A percentile compares a stretch with the other conserved stretches of the same genome.
Conservation (phyloP, 2,113 vertebrate genomes). For the Emberiza fucata region DNA sequence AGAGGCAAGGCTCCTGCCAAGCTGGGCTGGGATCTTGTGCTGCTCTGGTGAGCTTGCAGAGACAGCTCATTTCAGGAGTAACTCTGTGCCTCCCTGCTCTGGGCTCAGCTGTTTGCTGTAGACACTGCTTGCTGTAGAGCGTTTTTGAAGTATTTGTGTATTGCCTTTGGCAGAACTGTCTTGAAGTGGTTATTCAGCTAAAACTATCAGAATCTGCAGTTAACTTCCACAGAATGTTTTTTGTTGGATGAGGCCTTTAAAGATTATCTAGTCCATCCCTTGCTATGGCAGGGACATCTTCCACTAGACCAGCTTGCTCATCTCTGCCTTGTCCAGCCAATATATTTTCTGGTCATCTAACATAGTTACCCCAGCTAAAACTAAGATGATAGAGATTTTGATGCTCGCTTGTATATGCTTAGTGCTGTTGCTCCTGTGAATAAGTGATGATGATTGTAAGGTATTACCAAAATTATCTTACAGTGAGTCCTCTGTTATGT, state of each 20-base stretch:
- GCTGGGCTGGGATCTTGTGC: background rate
- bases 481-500: background rate
- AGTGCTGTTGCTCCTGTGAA: background rate
- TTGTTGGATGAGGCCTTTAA: background rate
- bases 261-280: background rate
- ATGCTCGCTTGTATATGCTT: background rate
- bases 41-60: background rate
- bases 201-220: background rate
- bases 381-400: background rate
- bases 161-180: background rate
- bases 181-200: background rate
- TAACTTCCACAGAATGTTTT: background rate
- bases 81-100: background rate
- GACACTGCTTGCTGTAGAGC: background rate
- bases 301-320: background rate
- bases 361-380: background rate
- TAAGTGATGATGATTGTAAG: background rate
- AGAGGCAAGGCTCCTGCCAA: background rate
- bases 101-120: background rate
- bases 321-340: background rate
- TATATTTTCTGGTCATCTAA: background rate
- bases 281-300: background rate
- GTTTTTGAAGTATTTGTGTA: background rate
- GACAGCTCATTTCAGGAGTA: background rate
- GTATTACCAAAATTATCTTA: background rate